phyloP scores from a whole-genome alignment of 2,888 invertebrate species.

The Eupelmus urozonus region DNA sequence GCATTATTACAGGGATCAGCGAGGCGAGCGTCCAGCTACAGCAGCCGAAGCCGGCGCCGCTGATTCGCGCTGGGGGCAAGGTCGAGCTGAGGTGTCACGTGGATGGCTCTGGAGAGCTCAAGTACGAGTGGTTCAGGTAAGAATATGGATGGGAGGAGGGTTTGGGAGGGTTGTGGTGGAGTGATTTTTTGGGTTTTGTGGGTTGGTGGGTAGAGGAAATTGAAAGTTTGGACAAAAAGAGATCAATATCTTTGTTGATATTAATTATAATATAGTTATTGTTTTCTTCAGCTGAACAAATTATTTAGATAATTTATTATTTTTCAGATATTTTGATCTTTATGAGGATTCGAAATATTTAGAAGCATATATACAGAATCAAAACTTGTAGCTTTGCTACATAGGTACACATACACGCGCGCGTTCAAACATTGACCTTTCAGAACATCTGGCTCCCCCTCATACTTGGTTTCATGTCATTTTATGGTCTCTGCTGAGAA shows the following conservation, averaged over 20 bases:
- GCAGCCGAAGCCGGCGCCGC: constrained; percentile 79
- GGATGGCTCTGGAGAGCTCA: constrained; percentile 83
- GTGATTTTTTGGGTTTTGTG: no score
- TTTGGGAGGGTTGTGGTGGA: neutral
- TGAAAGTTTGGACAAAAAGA: no score
- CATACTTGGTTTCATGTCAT: neutral
- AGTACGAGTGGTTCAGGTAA: constrained; percentile 84
- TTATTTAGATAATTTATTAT: no score
- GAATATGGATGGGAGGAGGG: constrained; percentile 54
- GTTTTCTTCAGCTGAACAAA: no score
- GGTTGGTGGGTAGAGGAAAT: no score
- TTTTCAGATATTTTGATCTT: no score
- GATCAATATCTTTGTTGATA: no score
- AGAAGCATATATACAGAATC: no score
- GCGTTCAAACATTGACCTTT: constrained; percentile 1
- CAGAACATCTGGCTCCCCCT: neutral
- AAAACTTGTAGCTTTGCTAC: no score
- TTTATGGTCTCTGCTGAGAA: neutral
- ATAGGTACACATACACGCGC: neutral
- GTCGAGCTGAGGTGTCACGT: constrained; percentile 83
- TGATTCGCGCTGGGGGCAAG: constrained; percentile 78
- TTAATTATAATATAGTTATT: no score
- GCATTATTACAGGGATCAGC: constrained; percentile 80
- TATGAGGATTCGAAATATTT: no score
- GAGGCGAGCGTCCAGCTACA: constrained; percentile 80